A percentile compares a stretch with the other conserved stretches of the same genome.
phyloP scores from a whole-genome alignment of 2,797 vertebrate genomes.

The Varecia variegata region DNA sequence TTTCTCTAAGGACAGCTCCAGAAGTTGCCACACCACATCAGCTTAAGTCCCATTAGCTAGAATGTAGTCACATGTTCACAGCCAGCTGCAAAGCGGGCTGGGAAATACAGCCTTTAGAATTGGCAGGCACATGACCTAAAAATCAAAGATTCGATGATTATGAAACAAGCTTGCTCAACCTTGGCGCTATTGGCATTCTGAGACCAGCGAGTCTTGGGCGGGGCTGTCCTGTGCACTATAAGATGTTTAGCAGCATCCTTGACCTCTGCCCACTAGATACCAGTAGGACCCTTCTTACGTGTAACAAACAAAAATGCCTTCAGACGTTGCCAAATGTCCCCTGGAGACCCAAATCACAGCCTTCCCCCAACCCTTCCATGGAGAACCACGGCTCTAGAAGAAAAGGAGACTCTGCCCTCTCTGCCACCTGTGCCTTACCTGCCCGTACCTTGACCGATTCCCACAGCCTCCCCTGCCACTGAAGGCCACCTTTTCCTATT shows the following conservation, averaged over 20 bases:
- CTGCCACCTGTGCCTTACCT: background rate
- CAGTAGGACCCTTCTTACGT: background rate
- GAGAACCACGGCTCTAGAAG: background rate
- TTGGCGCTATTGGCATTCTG: background rate
- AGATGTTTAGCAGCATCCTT: background rate
- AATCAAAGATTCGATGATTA: background rate
- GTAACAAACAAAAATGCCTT: background rate
- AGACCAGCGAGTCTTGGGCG: background rate
- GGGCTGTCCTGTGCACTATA: background rate
- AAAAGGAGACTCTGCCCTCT: background rate
- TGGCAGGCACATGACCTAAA: background rate
- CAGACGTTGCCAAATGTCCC: background rate
- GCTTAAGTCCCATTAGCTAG: no score
- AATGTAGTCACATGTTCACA: background rate
- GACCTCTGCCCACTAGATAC: background rate
- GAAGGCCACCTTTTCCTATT: background rate
- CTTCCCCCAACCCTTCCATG: background rate
- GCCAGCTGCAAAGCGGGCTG: background rate
- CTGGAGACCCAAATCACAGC: background rate
- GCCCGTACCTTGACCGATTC: background rate
- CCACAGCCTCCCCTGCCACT: background rate
- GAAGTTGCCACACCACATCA: background rate
- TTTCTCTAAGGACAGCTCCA: background rate
- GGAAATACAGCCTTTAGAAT: background rate
- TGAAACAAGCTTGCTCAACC: background rate